phyloP scores from a whole-genome alignment of 2,113 vertebrate genomes.

The Clupea harengus region DNA sequence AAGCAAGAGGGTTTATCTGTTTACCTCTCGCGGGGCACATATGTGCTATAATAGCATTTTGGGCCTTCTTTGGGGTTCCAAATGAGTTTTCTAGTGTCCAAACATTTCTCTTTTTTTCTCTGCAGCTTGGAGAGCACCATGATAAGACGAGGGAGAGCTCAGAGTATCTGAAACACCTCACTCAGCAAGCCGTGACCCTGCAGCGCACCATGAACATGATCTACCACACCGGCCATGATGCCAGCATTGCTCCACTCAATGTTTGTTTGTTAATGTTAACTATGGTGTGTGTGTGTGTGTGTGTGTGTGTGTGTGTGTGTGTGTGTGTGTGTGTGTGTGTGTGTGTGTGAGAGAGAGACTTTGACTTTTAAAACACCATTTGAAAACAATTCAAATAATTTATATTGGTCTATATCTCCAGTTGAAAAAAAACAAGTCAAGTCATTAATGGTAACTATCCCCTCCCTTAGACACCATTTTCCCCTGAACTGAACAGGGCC shows the following conservation, averaged over 20 bases:
- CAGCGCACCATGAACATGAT: slow-evolving; percentile 91
- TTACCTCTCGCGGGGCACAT: background rate
- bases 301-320: slow-evolving; percentile 1
- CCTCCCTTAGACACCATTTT: no score
- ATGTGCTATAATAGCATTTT: background rate
- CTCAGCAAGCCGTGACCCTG: slow-evolving; percentile 86
- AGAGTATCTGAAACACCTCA: slow-evolving; percentile 89
- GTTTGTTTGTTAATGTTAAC: slow-evolving; percentile 54
- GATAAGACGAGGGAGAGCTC: slow-evolving; percentile 88
- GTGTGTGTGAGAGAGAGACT: background rate
- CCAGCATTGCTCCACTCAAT: slow-evolving; percentile 80
- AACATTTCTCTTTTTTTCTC: background rate
- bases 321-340: slow-evolving; percentile 1
- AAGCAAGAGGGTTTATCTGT: background rate
- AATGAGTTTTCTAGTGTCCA: no score
- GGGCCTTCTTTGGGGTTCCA: no score
- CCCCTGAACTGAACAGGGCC: no score
- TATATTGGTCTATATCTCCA: no score
- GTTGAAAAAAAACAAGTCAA: no score
- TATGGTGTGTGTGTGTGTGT: background rate
- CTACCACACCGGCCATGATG: slow-evolving; percentile 80
- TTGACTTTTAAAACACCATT: no score
- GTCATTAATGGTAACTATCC: no score
- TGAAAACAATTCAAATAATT: no score
- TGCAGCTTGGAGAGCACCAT: slow-evolving; percentile 85